phyloP scores from a whole-genome alignment of 2,113 vertebrate genomes.

The Callionymus lyra region DNA sequence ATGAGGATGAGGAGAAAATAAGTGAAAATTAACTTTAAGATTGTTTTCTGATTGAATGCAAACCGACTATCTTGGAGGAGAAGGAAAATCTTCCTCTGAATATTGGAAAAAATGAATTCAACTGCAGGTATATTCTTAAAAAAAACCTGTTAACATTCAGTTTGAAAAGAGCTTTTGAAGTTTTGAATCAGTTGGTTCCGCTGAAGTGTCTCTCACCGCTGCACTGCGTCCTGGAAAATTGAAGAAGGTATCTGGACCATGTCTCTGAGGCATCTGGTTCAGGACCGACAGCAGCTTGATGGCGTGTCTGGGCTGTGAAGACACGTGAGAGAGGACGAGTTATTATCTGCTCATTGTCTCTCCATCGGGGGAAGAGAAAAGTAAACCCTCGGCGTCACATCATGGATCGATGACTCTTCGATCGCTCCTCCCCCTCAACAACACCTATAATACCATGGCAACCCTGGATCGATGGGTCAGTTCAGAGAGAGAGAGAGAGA shows the following conservation, averaged over 20 bases:
- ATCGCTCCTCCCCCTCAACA: slow-evolving; percentile 36
- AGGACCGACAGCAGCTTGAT: slow-evolving; percentile 95
- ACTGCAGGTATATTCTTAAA: no score
- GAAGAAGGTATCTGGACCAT: slow-evolving; percentile 99
- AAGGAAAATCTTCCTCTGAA: no score
- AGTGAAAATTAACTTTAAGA: no score
- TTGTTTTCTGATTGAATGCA: no score
- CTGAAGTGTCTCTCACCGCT: slow-evolving; percentile 71
- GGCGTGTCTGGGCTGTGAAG: slow-evolving; percentile 85
- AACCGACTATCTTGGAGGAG: no score
- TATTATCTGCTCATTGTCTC: slow-evolving; percentile 10
- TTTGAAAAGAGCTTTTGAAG: not conserved
- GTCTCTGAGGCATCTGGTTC: slow-evolving; percentile 99
- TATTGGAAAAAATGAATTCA: no score
- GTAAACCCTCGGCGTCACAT: slow-evolving; percentile 30
- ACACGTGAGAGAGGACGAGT: slow-evolving; percentile 2
- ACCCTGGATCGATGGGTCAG: slow-evolving; percentile 45
- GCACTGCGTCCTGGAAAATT: slow-evolving; percentile 98
- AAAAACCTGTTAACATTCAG: no score
- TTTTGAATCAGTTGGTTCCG: not conserved
- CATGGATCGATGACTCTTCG: no score
- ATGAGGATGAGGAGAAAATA: no score
- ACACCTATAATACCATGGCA: slow-evolving; percentile 58
- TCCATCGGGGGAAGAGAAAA: slow-evolving; percentile 1
- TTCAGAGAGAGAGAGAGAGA: slow-evolving; percentile 14